phyloP scores from a whole-genome alignment of 2,888 invertebrate genomes.

The Dasysyrphus tricinctus region DNA sequence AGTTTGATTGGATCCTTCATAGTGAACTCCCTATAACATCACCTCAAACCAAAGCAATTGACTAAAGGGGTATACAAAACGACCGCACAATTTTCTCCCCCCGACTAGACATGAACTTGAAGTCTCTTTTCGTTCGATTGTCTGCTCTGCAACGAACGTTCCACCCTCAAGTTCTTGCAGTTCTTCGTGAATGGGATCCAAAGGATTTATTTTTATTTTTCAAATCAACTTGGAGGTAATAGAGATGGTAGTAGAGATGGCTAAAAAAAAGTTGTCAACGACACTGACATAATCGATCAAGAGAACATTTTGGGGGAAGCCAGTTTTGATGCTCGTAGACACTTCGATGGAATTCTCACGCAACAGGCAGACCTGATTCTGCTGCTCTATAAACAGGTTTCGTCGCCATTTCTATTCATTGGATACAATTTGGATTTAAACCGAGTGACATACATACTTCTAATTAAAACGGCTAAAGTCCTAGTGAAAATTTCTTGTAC shows the following conservation, averaged over 20 bases:
- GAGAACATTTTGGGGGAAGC: neutral
- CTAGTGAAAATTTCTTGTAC: neutral
- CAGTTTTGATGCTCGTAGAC: neutral
- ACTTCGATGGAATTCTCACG: neutral
- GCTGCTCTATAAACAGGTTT: neutral
- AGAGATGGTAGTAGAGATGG: neutral
- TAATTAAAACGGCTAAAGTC: neutral
- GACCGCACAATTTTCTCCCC: neutral
- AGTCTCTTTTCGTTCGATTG: constrained; percentile 32
- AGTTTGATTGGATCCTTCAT: constrained; percentile 74
- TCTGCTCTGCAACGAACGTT: constrained; percentile 41
- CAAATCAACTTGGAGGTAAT: constrained; percentile 3
- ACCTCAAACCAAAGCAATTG: constrained; percentile 45
- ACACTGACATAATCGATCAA: constrained; percentile 47
- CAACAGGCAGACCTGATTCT: constrained; percentile 1
- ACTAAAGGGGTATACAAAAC: constrained; percentile 41
- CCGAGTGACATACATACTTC: neutral
- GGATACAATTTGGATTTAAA: constrained; percentile 6
- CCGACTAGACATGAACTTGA: constrained; percentile 61
- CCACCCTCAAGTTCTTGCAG: constrained; percentile 44
- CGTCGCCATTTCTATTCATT: constrained; percentile 17
- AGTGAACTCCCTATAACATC: constrained; percentile 56
- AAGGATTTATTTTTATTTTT: neutral
- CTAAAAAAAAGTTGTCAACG: constrained; percentile 37
- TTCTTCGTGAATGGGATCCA: constrained; percentile 22